Conservation (phyloP, 1,140 invertebrate species). For the Drosophila bocqueti region DNA sequence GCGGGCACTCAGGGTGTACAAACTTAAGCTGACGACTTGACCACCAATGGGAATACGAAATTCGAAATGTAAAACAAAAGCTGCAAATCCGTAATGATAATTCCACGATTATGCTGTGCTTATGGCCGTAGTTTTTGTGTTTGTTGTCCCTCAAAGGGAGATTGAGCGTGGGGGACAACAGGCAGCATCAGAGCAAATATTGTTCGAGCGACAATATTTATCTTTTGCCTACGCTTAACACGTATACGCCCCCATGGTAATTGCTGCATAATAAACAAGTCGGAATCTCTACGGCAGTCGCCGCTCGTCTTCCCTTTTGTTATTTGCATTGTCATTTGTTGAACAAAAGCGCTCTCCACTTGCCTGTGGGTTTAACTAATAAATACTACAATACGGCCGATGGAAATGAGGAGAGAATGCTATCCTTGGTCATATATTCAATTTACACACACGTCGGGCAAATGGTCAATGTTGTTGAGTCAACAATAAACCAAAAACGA, state of each 20-base stretch:
- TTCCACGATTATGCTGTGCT: constrained; percentile 68
- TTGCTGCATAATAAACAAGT: constrained; percentile 78
- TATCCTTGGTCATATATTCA: constrained; percentile 3
- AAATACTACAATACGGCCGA: constrained; percentile 52
- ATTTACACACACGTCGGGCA: constrained; percentile 23
- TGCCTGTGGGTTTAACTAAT: constrained; percentile 75
- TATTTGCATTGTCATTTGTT: constrained; percentile 80
- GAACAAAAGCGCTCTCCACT: constrained; percentile 69
- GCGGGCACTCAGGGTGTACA: background rate
- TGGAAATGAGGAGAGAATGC: background rate
- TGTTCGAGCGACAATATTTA: constrained; percentile 71
- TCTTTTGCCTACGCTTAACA: constrained; percentile 73
- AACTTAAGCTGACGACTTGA: constrained; percentile 39
- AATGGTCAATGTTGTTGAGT: constrained; percentile 48
- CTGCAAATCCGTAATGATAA: constrained; percentile 63
- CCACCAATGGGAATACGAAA: constrained; percentile 78
- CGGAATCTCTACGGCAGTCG: constrained; percentile 17
- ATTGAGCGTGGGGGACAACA: constrained; percentile 1
- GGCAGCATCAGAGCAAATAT: constrained; percentile 58
- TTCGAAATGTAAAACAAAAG: constrained; percentile 71
- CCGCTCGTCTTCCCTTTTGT: constrained; percentile 44
- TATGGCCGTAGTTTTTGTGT: constrained; percentile 56
- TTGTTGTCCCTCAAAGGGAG: constrained; percentile 15
- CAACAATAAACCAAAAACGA: constrained; percentile 45
- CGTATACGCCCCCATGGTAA: constrained; percentile 80